Evolutionary conservation across 2,888 invertebrate genomes (phyloP), one percentile per base, ranked within the genome.

Genomic region (Polydrusus pterygomalis): DNA sequence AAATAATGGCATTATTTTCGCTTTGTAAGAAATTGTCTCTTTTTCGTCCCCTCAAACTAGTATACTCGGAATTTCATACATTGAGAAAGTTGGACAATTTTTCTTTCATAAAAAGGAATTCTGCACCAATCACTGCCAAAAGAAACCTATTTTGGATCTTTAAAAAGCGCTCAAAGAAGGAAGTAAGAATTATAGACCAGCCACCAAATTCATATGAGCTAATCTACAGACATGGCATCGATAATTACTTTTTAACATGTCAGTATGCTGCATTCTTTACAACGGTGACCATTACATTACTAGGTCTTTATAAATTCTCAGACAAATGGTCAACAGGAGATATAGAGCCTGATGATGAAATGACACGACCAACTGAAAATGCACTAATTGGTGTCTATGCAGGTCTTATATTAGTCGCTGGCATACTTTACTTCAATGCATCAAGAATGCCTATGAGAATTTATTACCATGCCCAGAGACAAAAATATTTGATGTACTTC

Each of bases 181-280:
- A 80, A 67, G 62, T 83, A 13, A 83, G 81, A 75, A 49, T 79
- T 54, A 69, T 62, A 38, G 87, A 88, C 74, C 81, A 85, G 20
- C 81, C 87, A 18, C 86, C 87, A 5, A 82, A 82, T 47, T 70
- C 81, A 10, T 87, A 83, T 74, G 75, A 79, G 17, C 78, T 88
- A 71, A 86, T 88, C 69, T 88, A 87, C 76, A 80, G 85, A 74
- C 85, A 82, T 65, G 80, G 79, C 15, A 82, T 86, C 80, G 79
- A 84, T 15, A 80, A 80, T 49, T 86, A 86, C 74, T 76, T 87
- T 20, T 70, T 81, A 13, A 60, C 64, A 25, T 80, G 80, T 5
- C 86, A 86, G 77, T 65, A 84, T 34, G 34, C 82, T 45, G 79
- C 84, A n/a, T 74, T 81, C 9, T 45, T 81, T 11, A 69, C 80